Percentiles rank a stretch among this genome's conserved stretches.
Evolutionary conservation across 2,113 vertebrate genomes (phyloP).

Genomic region (Mystacornis crossleyi): DNA sequence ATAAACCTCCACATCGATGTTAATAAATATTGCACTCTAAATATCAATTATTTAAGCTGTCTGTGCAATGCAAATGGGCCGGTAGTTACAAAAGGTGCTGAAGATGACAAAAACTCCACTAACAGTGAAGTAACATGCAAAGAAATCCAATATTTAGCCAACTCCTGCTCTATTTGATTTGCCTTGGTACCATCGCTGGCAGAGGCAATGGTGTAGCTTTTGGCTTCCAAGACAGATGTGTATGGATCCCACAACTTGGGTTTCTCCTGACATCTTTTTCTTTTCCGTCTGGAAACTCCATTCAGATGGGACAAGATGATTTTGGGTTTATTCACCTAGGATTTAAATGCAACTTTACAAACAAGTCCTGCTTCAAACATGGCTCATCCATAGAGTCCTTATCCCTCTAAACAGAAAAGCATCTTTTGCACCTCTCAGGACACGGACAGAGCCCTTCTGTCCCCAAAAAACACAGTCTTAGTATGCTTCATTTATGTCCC

Average conservation of each 20-base stretch:
- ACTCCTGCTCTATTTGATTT: neutral
- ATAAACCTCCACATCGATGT: neutral
- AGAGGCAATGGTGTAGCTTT: neutral
- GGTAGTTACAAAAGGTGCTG: neutral
- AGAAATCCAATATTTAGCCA: neutral
- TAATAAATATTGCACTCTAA: neutral
- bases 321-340: neutral
- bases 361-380: neutral
- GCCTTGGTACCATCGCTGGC: neutral
- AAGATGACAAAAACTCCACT: neutral
- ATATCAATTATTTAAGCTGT: neutral
- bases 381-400: neutral
- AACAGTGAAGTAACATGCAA: neutral
- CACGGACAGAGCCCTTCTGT: neutral
- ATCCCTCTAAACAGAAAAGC: neutral
- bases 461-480: rapidly evolving
- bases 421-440: neutral
- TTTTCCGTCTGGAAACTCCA: neutral
- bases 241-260: rapidly evolving
- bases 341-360: neutral
- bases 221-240: neutral
- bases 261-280: neutral
- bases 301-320: neutral
- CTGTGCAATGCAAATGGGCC: neutral
- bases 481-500: neutral